Evolutionary conservation across 1,140 invertebrate species (phyloP).

Genomic region (Rhagoletis pomonella): DNA sequence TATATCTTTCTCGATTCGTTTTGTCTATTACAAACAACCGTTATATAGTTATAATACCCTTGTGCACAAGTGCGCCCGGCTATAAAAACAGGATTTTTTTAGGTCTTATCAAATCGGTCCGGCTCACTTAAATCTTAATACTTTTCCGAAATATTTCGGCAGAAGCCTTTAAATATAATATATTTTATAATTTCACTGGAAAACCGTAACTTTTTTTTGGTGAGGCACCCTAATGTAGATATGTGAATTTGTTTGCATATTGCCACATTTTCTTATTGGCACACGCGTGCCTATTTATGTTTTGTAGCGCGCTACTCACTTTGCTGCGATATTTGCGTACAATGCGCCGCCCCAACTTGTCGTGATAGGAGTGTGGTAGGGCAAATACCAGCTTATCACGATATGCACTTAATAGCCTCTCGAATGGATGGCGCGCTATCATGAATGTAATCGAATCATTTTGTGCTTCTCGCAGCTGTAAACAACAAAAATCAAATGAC

Average conservation of each 20-base stretch:
- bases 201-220: too few relatives aligned
- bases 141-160: too few relatives aligned
- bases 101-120: too few relatives aligned
- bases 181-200: too few relatives aligned
- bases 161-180: too few relatives aligned
- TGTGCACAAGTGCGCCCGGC: too few relatives aligned
- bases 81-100: too few relatives aligned
- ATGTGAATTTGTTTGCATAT: not conserved
- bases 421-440: slow-evolving; percentile 92
- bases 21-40: too few relatives aligned
- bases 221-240: not conserved
- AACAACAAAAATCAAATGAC: slow-evolving; percentile 35
- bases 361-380: slow-evolving; percentile 86
- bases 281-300: not conserved
- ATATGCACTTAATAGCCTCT: slow-evolving; percentile 91
- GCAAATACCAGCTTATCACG: slow-evolving; percentile 90
- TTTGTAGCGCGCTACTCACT: slow-evolving; percentile 64
- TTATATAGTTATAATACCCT: too few relatives aligned
- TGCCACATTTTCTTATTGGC: not conserved
- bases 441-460: slow-evolving; percentile 85
- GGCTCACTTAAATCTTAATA: too few relatives aligned
- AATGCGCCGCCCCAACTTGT: slow-evolving; percentile 85
- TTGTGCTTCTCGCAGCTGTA: slow-evolving; percentile 70
- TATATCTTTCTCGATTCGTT: too few relatives aligned
- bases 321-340: slow-evolving; percentile 82